phyloP scores from a whole-genome alignment of 2,888 invertebrate species.

The Ligdia adustata region DNA sequence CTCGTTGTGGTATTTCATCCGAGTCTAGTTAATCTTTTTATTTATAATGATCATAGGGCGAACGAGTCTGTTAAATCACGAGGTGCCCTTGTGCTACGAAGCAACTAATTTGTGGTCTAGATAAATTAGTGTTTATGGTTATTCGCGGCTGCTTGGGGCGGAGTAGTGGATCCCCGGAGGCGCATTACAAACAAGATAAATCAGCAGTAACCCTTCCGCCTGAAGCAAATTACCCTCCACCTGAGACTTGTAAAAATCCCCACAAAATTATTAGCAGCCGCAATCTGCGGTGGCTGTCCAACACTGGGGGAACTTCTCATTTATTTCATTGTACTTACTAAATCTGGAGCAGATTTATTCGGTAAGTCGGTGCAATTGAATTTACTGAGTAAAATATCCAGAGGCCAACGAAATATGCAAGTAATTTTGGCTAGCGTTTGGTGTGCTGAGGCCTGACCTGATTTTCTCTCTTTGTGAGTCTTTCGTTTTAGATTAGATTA shows the following conservation, averaged over 20 bases:
- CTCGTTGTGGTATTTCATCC: constrained; percentile 32
- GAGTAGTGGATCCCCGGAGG: constrained; percentile 71
- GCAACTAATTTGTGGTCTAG: constrained; percentile 54
- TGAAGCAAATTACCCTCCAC: constrained; percentile 79
- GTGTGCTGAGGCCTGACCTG: constrained; percentile 10
- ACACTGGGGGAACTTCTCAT: constrained; percentile 39
- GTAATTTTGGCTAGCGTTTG: constrained; percentile 6
- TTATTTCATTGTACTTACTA: constrained; percentile 22
- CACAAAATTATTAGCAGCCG: constrained; percentile 60
- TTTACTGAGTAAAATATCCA: not conserved
- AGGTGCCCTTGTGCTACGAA: no score
- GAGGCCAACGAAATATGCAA: constrained; percentile 3
- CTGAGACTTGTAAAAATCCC: constrained; percentile 81
- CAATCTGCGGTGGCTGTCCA: constrained; percentile 39
- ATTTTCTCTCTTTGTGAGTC: not conserved
- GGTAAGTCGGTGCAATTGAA: constrained; percentile 12
- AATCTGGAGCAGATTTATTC: constrained; percentile 21
- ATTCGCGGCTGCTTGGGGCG: constrained; percentile 51
- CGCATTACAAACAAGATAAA: constrained; percentile 72
- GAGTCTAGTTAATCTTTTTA: constrained; percentile 32
- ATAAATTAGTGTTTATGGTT: constrained; percentile 69
- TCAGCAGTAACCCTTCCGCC: constrained; percentile 77
- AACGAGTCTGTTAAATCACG: constrained; percentile 42
- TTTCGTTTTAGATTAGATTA: not conserved
- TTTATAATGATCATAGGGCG: constrained; percentile 42